Conservation (phyloP, 2,888 invertebrate genomes). For the Deroplatys truncata region DNA sequence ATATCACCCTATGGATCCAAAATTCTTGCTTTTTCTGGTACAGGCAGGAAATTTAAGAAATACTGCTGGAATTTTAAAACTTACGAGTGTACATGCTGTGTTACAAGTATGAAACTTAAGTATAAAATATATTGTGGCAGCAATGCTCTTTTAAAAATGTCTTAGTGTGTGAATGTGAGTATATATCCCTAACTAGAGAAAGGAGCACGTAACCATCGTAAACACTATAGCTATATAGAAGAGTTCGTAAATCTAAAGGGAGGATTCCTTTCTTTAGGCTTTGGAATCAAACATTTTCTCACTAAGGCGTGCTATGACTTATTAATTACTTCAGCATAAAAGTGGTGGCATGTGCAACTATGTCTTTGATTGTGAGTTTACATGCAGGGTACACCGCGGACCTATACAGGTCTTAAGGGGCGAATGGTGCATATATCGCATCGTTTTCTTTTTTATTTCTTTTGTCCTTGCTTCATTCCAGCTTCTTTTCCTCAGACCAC, state of each 20-base stretch:
- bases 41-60: too few relatives aligned
- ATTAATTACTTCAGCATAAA: not conserved
- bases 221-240: not conserved
- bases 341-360: not conserved
- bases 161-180: not conserved
- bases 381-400: not conserved
- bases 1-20: too few relatives aligned
- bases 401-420: not conserved
- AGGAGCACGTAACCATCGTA: not conserved
- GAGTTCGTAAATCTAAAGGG: not conserved
- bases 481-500: not conserved
- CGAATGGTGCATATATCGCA: not conserved
- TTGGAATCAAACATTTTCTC: not conserved
- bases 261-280: not conserved
- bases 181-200: not conserved
- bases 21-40: too few relatives aligned
- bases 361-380: not conserved
- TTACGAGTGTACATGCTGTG: too few relatives aligned
- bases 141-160: not conserved
- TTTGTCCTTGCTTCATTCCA: not conserved
- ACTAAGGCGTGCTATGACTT: not conserved
- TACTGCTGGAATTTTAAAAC: too few relatives aligned
- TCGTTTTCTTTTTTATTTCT: not conserved
- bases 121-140: too few relatives aligned
- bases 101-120: too few relatives aligned